phyloP scores from a whole-genome alignment of 1,140 invertebrate genomes.

The Tetragonula clypearis region DNA sequence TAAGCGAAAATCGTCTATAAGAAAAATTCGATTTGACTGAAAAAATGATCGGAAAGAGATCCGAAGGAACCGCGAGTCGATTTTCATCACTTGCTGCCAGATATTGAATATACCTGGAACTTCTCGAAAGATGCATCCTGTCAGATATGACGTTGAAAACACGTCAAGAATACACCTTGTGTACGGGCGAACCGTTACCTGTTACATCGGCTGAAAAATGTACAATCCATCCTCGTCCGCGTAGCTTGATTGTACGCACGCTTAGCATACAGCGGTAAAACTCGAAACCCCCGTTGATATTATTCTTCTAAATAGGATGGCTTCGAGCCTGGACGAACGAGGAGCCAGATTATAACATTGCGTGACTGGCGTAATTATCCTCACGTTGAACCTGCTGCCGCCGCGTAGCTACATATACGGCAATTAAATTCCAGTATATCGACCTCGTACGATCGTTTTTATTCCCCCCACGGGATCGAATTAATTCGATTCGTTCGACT shows the following conservation, averaged over 20 bases:
- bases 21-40: neutral
- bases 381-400: neutral
- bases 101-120: neutral
- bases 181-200: slow-evolving; percentile 53
- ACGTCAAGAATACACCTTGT: neutral
- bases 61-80: neutral
- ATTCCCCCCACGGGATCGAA: slow-evolving; percentile 5
- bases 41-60: neutral
- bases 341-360: slow-evolving; percentile 16
- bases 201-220: slow-evolving; percentile 37
- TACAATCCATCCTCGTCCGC: slow-evolving; percentile 20
- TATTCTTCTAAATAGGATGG: neutral
- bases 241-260: neutral
- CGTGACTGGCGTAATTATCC: slow-evolving; percentile 42
- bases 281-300: neutral
- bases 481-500: slow-evolving; percentile 21
- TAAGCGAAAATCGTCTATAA: neutral
- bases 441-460: slow-evolving; percentile 35
- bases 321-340: neutral
- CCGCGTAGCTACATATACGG: neutral
- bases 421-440: slow-evolving; percentile 35
- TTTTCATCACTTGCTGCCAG: no score
- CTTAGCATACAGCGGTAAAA: neutral
- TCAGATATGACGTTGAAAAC: neutral
- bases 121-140: neutral